Percentiles rank a stretch among this genome's conserved stretches.
phyloP scores from a whole-genome alignment of 2,113 vertebrate species.

The Acinonyx jubatus region DNA sequence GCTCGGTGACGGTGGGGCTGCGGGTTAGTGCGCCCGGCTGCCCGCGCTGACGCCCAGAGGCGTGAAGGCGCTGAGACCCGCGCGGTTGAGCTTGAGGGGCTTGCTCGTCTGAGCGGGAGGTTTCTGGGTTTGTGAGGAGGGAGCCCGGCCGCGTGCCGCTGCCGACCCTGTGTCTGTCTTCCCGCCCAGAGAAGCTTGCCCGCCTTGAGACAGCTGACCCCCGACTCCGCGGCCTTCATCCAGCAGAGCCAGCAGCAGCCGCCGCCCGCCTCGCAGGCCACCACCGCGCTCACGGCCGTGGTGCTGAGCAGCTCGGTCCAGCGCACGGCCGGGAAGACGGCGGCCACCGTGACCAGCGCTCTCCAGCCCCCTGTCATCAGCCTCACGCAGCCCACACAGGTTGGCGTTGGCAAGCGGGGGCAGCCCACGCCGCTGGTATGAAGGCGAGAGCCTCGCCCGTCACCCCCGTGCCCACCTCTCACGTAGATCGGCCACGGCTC shows the following conservation, averaged over 20 bases:
- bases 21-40: neutral
- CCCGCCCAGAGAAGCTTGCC: constrained; percentile 95
- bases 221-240: constrained; percentile 96
- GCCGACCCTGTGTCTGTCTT: neutral
- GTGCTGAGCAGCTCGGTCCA: constrained; percentile 89
- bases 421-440: constrained; percentile 90
- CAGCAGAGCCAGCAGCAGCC: constrained; percentile 95
- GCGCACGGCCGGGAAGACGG: constrained; percentile 87
- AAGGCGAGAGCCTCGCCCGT: neutral
- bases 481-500: neutral
- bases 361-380: constrained; percentile 93
- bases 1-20: fast-evolving
- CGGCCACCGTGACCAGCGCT: constrained; percentile 89
- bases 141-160: fast-evolving
- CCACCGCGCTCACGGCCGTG: constrained; percentile 89
- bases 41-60: neutral
- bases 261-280: constrained; percentile 88
- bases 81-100: too few relatives aligned
- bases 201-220: constrained; percentile 96
- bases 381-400: constrained; percentile 90
- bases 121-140: neutral
- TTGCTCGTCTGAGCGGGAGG: neutral
- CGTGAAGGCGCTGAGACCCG: fast-evolving
- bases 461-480: fast-evolving
- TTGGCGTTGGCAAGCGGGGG: constrained; percentile 87